Conservation (phyloP, 2,113 vertebrate species). For the Callithrix jacchus region DNA sequence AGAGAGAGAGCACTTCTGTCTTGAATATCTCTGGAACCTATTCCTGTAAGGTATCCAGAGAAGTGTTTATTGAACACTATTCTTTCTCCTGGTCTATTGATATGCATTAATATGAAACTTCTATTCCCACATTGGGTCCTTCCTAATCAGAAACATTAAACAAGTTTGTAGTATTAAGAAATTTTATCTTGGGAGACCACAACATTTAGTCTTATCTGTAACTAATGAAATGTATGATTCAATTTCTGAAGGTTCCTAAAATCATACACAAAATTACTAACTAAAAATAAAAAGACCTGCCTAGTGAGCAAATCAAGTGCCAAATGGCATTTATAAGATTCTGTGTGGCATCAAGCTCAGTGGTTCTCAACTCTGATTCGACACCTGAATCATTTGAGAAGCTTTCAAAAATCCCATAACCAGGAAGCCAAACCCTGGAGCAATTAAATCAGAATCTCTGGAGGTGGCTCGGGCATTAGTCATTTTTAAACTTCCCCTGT, state of each 20-base stretch:
- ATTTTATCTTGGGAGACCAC: not conserved
- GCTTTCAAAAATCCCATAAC: not conserved
- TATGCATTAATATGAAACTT: conserved; percentile 15
- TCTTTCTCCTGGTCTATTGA: not conserved
- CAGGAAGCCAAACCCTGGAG: not conserved
- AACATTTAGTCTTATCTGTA: not conserved
- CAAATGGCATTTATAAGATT: not conserved
- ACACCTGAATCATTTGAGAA: not conserved
- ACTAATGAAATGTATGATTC: conserved; percentile 6
- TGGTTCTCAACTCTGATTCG: not conserved
- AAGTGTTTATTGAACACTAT: conserved; percentile 10
- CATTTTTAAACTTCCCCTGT: not conserved
- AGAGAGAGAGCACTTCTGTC: not conserved
- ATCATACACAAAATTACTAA: not conserved
- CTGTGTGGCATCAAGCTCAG: not conserved
- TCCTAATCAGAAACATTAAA: conserved; percentile 31
- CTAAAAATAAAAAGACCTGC: not conserved
- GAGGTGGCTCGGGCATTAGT: not conserved
- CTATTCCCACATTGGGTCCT: not conserved
- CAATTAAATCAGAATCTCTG: not conserved
- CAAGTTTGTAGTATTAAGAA: not conserved
- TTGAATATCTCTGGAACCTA: not conserved
- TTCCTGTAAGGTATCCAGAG: not conserved
- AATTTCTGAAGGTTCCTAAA: not conserved
- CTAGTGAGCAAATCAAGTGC: not conserved